Base-by-base conservation (phyloP, 2,888 invertebrate genomes). In the Dasysyrphus tricinctus region DNA sequence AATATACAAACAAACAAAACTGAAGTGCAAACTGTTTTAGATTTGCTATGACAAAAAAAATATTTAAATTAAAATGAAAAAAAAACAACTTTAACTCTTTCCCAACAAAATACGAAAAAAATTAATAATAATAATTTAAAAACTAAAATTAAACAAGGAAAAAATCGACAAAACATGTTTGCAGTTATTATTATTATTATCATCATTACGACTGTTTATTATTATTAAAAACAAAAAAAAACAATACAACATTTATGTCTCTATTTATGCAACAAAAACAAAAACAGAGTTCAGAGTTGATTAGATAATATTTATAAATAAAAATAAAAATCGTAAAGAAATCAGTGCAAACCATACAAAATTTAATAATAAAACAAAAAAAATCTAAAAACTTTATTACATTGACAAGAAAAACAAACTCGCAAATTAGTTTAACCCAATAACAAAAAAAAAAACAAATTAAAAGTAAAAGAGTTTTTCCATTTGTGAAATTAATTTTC, bases 151-250 rank as follows among this genome's bases (percentile, higher is more conserved):
- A 14, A 89, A 89, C 85, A 61, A 88, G 89, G 51, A 65, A 78
- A 65, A 63, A 56, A 72, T 77, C 76, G 80, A 80, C 80, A 84
- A 24, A 84, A 84, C 69, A 82, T 83, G 82, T 83, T 88, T 83
- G 88, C 83, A 80, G 80, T 88, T 88, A 78, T 86, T 86, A 85
- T 88, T 78, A 88, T 67, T 69, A 69, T 82, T 78, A 86, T 86
- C 83, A 86, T 88, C 72, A 88, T 86, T 86, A 85, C 74, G 77
- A 80, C 80, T 84, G 84, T 76, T 85, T 86, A 88, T 86, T 78
- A 85, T 78, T 81, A 67, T n/a, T n/a, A 88, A 72, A 37, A 37
- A 37, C 6, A 37, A 37, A 37, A 37, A 37, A 37, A 37, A 85
- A 42, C 14, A 54, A 88, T 87, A 54, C 82, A 34, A 79, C 67